These are phyloP conservation scores for Plagodis pulveraria DNA, from an alignment of 2,888 invertebrate species.

Conservation along the genomic window DNA sequence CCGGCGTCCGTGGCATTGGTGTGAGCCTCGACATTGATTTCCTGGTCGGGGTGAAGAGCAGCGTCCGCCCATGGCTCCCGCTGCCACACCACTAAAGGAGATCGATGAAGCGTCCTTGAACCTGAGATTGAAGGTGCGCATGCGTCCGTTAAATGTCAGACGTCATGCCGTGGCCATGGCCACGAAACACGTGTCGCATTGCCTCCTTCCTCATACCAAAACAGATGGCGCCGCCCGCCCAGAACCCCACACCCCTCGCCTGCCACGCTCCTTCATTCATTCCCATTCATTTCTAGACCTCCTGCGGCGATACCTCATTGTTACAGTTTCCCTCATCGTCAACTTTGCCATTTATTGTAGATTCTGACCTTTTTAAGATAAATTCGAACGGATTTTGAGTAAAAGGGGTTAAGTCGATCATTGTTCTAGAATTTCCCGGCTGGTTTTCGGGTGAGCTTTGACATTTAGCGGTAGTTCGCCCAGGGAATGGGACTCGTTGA, in stretches of 20 bases:
- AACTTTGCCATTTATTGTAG: constrained; percentile 75
- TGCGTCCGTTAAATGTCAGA: constrained; percentile 65
- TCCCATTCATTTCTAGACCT: constrained; percentile 62
- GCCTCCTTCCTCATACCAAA: constrained; percentile 46
- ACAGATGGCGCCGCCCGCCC: constrained; percentile 24
- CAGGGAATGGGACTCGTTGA: constrained; percentile 27
- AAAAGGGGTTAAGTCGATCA: constrained; percentile 38
- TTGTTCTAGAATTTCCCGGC: constrained; percentile 36
- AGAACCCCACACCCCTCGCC: constrained; percentile 25
- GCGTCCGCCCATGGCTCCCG: constrained; percentile 69
- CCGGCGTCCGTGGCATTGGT: constrained; percentile 62
- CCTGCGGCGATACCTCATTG: constrained; percentile 52
- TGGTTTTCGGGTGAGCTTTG: constrained; percentile 41
- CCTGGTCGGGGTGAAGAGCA: constrained; percentile 50
- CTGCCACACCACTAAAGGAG: constrained; percentile 57
- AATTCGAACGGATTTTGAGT: constrained; percentile 61
- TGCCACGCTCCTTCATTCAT: constrained; percentile 59
- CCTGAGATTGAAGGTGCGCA: constrained; percentile 63
- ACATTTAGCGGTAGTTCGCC: constrained; percentile 40
- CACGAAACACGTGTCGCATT: constrained; percentile 63
- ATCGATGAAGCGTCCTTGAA: constrained; percentile 81
- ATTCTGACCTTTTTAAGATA: constrained; percentile 66
- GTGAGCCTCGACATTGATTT: constrained; percentile 55
- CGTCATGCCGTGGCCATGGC: constrained; percentile 79
- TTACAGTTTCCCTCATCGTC: constrained; percentile 48